Percentiles rank a stretch among this genome's conserved stretches.
These are phyloP conservation scores for Mormoops blainvillei DNA, from an alignment of 2,113 vertebrate genomes.

Conservation along the genomic window DNA sequence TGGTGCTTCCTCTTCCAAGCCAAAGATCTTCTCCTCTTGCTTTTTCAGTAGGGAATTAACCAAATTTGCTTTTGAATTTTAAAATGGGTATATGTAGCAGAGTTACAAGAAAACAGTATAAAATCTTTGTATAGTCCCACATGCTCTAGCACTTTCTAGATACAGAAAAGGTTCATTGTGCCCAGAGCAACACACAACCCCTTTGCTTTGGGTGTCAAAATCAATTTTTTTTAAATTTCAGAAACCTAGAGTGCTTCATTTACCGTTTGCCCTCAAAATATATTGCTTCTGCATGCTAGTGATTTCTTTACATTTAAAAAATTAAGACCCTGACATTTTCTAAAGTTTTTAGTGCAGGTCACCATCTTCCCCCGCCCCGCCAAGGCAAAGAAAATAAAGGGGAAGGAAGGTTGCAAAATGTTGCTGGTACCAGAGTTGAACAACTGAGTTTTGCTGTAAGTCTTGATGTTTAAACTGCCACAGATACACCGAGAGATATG, in stretches of 20 bases:
- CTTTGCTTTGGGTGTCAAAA: not conserved
- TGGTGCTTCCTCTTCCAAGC: not conserved
- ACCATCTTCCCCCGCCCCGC: not conserved
- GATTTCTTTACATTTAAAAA: not conserved
- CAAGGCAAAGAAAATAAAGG: not conserved
- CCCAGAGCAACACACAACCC: not conserved
- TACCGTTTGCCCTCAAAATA: not conserved
- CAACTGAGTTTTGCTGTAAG: slow-evolving; percentile 1
- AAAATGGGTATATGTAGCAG: not conserved
- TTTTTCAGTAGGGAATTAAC: not conserved
- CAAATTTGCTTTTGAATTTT: not conserved
- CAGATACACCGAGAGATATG: no score
- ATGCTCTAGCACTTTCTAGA: not conserved
- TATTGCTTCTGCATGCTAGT: not conserved
- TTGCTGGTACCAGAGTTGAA: not conserved
- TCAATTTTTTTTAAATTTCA: not conserved
- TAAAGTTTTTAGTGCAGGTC: not conserved
- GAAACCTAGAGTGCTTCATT: not conserved
- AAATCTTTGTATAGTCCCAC: not conserved
- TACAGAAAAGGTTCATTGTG: not conserved
- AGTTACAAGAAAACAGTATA: not conserved
- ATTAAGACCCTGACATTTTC: not conserved
- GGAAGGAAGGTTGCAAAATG: not conserved
- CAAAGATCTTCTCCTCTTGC: not conserved
- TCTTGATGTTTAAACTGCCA: not conserved